A percentile compares a stretch with the other conserved stretches of the same genome.
phyloP scores from a whole-genome alignment of 2,797 vertebrate species.

The Leptoclinus maculatus region DNA sequence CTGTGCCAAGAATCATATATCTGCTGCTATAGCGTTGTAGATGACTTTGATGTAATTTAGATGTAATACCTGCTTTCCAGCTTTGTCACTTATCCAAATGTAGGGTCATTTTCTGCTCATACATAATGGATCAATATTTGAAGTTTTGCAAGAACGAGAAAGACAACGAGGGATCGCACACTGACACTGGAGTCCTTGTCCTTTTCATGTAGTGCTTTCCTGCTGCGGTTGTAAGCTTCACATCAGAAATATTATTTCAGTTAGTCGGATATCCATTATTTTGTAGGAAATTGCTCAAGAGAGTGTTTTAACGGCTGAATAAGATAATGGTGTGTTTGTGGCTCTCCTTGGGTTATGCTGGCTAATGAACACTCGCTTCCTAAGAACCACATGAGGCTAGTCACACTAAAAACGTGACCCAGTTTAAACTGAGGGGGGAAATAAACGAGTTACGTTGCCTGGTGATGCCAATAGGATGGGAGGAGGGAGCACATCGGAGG shows the following conservation, averaged over 20 bases:
- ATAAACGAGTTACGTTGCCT: constrained; percentile 34
- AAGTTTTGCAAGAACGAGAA: not conserved
- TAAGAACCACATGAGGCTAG: constrained; percentile 32
- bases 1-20: constrained; percentile 55
- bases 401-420: constrained; percentile 43
- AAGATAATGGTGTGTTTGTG: not conserved
- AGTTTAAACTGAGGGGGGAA: constrained; percentile 40
- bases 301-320: not conserved
- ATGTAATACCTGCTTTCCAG: constrained; percentile 33
- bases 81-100: constrained; percentile 57
- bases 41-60: constrained; percentile 50
- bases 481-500: constrained; percentile 26
- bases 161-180: not conserved
- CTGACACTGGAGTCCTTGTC: constrained; percentile 2
- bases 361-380: constrained; percentile 35
- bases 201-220: not conserved
- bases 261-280: constrained; percentile 14
- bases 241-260: not conserved
- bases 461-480: constrained; percentile 29
- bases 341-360: not conserved
- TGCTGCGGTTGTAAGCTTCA: not conserved
- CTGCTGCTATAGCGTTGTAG: constrained; percentile 38
- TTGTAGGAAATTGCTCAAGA: constrained; percentile 3
- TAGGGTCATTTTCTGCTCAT: constrained; percentile 27
- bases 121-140: constrained; percentile 37